Conservation (phyloP, 2,113 vertebrate genomes). For the Tachysurus vachellii region DNA sequence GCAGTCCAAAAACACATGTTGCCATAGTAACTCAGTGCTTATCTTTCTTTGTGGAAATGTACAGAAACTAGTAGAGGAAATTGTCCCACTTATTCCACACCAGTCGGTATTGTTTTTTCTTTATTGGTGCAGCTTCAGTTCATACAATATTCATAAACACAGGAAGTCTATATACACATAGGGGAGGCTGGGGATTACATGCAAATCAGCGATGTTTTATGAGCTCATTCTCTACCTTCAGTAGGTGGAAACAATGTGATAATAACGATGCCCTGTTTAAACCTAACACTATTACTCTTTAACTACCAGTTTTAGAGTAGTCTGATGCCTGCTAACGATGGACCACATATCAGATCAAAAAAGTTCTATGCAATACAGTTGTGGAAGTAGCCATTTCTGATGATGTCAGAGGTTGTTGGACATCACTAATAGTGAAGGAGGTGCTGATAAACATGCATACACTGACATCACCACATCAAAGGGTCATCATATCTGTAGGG, state of each 20-base stretch:
- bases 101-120: conserved; percentile 58
- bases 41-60: no score
- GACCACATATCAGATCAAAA: neutral
- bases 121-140: conserved; percentile 47
- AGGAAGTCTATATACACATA: conserved; percentile 65
- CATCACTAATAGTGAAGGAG: conserved; percentile 39
- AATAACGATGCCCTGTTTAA: conserved; percentile 16
- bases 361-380: conserved; percentile 35
- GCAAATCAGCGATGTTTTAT: conserved; percentile 1
- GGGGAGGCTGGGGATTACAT: conserved; percentile 3
- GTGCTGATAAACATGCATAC: conserved; percentile 33
- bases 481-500: conserved; percentile 71
- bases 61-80: no score
- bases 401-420: conserved; percentile 49
- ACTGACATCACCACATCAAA: conserved; percentile 69
- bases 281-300: conserved; percentile 11
- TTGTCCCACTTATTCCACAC: conserved; percentile 64
- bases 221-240: neutral
- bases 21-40: neutral
- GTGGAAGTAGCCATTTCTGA: conserved; percentile 32
- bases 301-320: conserved; percentile 5
- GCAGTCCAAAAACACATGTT: no score
- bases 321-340: conserved; percentile 9
- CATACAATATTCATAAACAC: conserved; percentile 56
- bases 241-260: conserved; percentile 27